Percentiles rank a stretch among this genome's conserved stretches.
These are phyloP conservation scores for Labeo rohita DNA, from an alignment of 2,113 vertebrate genomes.

Conservation along the genomic window DNA sequence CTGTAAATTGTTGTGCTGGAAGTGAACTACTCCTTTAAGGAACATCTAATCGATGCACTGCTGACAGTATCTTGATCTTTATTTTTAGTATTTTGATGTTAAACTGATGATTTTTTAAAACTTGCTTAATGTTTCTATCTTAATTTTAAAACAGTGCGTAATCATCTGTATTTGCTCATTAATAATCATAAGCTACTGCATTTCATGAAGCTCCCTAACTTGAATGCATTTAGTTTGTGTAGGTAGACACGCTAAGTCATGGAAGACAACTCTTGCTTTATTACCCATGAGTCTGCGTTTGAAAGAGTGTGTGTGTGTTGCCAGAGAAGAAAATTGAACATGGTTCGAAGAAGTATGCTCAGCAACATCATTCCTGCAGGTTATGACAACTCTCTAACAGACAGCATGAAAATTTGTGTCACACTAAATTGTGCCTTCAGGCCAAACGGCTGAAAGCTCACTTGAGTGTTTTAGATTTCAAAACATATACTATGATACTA, in stretches of 20 bases:
- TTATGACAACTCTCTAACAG: constrained; percentile 20
- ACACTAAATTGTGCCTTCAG: constrained; percentile 25
- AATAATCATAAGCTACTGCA: neutral
- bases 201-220: neutral
- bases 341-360: neutral
- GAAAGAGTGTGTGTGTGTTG: neutral
- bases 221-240: constrained; percentile 25
- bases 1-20: no score
- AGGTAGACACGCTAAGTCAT: constrained; percentile 4
- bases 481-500: neutral
- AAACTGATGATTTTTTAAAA: constrained; percentile 3
- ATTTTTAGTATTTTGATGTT: neutral
- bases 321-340: neutral
- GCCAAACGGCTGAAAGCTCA: neutral
- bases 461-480: constrained; percentile 1
- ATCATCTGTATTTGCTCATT: neutral
- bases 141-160: neutral
- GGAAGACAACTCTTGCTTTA: constrained; percentile 40
- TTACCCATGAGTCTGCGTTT: constrained; percentile 27
- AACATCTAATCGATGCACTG: neutral
- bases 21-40: neutral
- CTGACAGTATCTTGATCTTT: neutral
- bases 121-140: neutral
- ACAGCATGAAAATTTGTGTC: constrained; percentile 2
- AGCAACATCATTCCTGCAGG: constrained; percentile 6